These are phyloP conservation scores for Mellilla xanthometata DNA, from an alignment of 2,888 invertebrate genomes.

Conservation along the genomic window DNA sequence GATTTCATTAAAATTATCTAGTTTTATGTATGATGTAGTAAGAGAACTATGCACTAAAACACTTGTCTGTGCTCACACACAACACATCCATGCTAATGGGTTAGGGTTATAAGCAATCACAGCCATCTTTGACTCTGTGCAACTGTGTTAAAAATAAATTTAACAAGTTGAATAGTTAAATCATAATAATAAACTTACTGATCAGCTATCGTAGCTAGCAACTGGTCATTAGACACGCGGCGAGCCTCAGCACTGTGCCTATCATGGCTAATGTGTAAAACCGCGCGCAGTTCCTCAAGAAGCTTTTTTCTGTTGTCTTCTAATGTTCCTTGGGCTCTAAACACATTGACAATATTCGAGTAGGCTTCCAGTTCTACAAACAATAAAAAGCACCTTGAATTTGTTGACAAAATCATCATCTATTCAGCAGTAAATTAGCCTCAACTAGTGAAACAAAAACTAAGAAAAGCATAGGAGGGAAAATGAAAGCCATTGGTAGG, in stretches of 20 bases:
- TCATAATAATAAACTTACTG: constrained; percentile 85
- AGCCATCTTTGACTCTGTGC: constrained; percentile 72
- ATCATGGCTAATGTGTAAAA: constrained; percentile 93
- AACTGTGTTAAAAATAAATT: constrained; percentile 69
- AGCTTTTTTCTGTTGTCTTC: constrained; percentile 92
- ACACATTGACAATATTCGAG: constrained; percentile 93
- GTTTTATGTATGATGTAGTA: constrained; percentile 25
- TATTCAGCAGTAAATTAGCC: constrained; percentile 40
- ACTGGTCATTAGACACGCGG: constrained; percentile 95
- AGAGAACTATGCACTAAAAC: constrained; percentile 30
- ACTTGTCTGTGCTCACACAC: constrained; percentile 24
- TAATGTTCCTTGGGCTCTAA: constrained; percentile 95
- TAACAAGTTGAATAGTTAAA: constrained; percentile 41
- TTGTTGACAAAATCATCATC: constrained; percentile 32
- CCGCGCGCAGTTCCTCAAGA: constrained; percentile 90
- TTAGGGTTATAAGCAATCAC: constrained; percentile 48
- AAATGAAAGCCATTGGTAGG: constrained; percentile 76
- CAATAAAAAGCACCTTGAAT: constrained; percentile 46
- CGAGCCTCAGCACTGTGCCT: constrained; percentile 96
- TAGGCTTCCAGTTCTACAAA: constrained; percentile 95
- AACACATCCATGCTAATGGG: constrained; percentile 35
- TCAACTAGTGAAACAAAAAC: constrained; percentile 46
- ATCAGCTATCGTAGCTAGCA: constrained; percentile 93
- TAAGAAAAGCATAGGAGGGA: constrained; percentile 78
- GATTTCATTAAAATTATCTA: background rate